These are phyloP conservation scores for Leucoraja ocellata DNA, from an alignment of 2,797 vertebrate species.

Conservation along the genomic window DNA sequence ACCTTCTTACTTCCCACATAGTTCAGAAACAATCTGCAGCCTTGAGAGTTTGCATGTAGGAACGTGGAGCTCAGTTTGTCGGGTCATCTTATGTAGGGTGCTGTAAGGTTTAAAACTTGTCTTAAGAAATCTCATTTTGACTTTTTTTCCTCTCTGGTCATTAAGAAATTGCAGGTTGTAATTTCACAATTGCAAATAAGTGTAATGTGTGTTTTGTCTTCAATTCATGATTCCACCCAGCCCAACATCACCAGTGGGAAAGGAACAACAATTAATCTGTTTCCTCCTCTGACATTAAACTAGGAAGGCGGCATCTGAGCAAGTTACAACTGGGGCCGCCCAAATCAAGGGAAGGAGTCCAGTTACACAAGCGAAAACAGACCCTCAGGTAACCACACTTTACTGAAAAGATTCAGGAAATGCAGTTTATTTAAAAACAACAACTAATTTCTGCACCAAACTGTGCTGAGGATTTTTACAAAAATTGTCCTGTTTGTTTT, in stretches of 20 bases:
- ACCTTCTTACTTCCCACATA: neutral
- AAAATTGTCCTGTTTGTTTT: neutral
- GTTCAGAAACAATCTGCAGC: neutral
- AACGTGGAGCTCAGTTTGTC: too few species aligned
- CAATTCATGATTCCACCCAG: neutral
- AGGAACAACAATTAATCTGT: neutral
- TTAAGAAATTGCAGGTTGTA: neutral
- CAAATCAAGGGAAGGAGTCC: neutral
- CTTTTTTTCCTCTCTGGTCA: neutral
- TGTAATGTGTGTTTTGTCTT: neutral
- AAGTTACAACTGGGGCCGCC: neutral
- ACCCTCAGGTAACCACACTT: constrained; percentile 29
- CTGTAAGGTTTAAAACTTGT: neutral
- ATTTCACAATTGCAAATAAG: neutral
- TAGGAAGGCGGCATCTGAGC: constrained; percentile 17
- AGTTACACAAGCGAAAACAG: neutral
- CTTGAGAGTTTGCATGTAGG: neutral
- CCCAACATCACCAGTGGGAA: constrained; percentile 2
- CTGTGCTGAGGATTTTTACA: neutral
- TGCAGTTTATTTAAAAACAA: neutral
- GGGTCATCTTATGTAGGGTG: neutral
- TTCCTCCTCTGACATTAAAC: neutral
- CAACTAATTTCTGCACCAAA: neutral
- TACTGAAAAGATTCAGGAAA: neutral
- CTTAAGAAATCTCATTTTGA: neutral